A percentile compares a stretch with the other conserved stretches of the same genome.
These are phyloP conservation scores for Montipora cactus DNA, from an alignment of 64 coral and sea anemone species.

Conservation along the genomic window DNA sequence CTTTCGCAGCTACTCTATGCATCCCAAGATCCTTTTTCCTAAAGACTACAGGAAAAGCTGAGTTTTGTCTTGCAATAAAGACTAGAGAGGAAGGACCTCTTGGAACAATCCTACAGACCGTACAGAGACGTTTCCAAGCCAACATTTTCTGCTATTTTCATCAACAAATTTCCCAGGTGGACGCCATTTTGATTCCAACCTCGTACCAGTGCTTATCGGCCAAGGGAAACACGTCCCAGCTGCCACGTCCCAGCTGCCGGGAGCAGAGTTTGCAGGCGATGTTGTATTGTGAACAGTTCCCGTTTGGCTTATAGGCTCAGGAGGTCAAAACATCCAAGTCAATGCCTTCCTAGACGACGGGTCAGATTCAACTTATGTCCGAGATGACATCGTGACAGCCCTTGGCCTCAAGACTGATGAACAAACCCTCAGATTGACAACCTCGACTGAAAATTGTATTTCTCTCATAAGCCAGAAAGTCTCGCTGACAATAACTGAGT, in stretches of 20 bases:
- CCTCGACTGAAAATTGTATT: too few species aligned
- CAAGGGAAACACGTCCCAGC: too few species aligned
- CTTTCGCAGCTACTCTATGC: not conserved
- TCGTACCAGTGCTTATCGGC: too few species aligned
- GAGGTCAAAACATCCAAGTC: not conserved
- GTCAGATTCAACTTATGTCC: not conserved
- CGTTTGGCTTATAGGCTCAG: too few species aligned
- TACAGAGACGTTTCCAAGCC: not conserved
- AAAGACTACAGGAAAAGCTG: conserved; percentile 4
- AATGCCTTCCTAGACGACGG: conserved; percentile 24
- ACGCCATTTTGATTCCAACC: conserved; percentile 28
- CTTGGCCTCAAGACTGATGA: too few species aligned
- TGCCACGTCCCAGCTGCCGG: too few species aligned
- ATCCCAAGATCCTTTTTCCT: not conserved
- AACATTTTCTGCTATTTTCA: conserved; percentile 8
- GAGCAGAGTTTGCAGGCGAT: too few species aligned
- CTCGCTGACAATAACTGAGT: not conserved
- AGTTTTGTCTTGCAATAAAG: conserved; percentile 21
- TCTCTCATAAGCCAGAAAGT: too few species aligned
- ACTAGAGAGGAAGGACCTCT: not conserved
- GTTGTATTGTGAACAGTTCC: too few species aligned
- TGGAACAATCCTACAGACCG: not conserved
- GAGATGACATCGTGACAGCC: too few species aligned
- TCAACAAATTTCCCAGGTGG: not conserved
- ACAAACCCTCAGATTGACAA: too few species aligned